A percentile compares a stretch with the other conserved stretches of the same genome.
Conservation (phyloP, 2,797 vertebrate species). For the Petrocephalus sullivani region DNA sequence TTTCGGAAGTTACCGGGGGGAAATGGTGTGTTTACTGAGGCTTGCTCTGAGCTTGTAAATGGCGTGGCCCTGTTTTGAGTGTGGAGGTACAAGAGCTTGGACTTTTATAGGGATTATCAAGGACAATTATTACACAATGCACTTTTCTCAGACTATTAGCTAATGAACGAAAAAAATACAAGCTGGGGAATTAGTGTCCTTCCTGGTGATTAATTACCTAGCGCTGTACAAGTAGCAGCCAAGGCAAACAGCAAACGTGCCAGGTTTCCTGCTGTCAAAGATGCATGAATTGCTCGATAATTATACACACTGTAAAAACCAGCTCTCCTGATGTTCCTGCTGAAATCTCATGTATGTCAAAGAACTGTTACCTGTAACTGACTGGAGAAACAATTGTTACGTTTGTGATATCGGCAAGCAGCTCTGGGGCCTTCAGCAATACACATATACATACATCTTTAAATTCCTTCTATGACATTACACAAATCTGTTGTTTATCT, state of each 20-base stretch:
- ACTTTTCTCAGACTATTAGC: slow-evolving; percentile 16
- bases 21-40: neutral
- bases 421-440: neutral
- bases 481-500: neutral
- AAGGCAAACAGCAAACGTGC: neutral
- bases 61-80: neutral
- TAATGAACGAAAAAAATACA: neutral
- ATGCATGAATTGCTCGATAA: neutral
- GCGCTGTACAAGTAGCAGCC: neutral
- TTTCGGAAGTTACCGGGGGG: neutral
- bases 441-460: neutral
- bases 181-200: neutral
- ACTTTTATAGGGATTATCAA: neutral
- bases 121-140: neutral
- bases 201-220: neutral
- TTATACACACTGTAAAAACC: neutral
- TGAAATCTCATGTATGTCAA: neutral
- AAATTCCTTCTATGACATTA: neutral
- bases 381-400: neutral
- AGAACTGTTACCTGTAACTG: neutral
- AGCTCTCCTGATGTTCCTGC: neutral
- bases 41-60: neutral
- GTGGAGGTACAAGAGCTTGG: neutral
- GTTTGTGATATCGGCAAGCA: neutral
- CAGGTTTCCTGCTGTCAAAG: neutral